Conservation (phyloP, 1,140 invertebrate species). For the Drosophila obscura region DNA sequence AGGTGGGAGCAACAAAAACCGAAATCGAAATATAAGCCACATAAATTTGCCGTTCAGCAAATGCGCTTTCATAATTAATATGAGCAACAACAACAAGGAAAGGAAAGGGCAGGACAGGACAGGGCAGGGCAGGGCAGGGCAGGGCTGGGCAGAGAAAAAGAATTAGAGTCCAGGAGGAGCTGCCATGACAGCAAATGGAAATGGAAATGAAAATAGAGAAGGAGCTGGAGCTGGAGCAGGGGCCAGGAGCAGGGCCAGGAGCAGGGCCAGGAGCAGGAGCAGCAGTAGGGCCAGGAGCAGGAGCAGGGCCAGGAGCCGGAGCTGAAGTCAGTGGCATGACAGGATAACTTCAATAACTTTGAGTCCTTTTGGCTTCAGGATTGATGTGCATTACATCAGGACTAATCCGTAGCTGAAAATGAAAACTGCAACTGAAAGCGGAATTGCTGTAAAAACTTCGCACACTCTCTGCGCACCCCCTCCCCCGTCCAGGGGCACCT, state of each 20-base stretch:
- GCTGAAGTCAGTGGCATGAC: background rate
- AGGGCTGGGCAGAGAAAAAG: background rate
- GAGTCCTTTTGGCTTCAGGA: conserved; percentile 27
- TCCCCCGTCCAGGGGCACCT: too few relatives aligned
- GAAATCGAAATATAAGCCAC: conserved; percentile 79
- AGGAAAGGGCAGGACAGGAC: conserved; percentile 6
- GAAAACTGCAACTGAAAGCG: conserved; percentile 61
- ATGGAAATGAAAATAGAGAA: conserved; percentile 42
- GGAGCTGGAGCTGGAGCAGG: background rate
- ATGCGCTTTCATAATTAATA: conserved; percentile 82
- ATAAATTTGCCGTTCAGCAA: conserved; percentile 74
- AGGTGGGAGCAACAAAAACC: conserved; percentile 19
- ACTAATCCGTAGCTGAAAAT: conserved; percentile 57
- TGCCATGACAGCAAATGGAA: conserved; percentile 43
- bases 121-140: conserved; percentile 1
- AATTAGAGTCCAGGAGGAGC: conserved; percentile 4
- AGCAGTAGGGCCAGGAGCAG: conserved; percentile 1
- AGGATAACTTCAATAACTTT: conserved; percentile 38
- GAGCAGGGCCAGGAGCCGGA: conserved; percentile 2
- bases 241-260: background rate
- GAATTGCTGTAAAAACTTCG: conserved; percentile 29
- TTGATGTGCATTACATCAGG: conserved; percentile 74
- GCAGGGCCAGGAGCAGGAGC: conserved; percentile 3
- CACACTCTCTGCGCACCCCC: too few relatives aligned
- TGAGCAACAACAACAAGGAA: conserved; percentile 52